Conservation (phyloP, 2,113 vertebrate species). For the Cinclus mexicanus region DNA sequence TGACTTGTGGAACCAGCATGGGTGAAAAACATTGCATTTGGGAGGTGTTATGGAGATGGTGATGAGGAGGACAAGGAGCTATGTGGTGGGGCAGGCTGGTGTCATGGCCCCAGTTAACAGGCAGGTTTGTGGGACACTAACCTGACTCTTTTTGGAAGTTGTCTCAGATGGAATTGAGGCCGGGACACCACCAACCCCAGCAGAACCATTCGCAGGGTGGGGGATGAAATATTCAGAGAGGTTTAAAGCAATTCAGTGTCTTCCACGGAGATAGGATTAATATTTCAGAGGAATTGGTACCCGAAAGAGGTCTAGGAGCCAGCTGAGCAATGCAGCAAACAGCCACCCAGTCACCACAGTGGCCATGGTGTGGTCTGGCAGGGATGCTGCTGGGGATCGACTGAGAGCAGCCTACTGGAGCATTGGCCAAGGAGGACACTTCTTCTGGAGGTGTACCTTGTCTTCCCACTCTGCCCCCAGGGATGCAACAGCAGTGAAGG, state of each 20-base stretch:
- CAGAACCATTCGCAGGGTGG: not conserved
- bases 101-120: not conserved
- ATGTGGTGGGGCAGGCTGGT: rapidly evolving
- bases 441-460: not conserved
- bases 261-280: not conserved
- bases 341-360: not conserved
- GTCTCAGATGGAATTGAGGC: not conserved
- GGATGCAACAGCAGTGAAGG: not conserved
- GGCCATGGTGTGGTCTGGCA: not conserved
- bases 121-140: not conserved
- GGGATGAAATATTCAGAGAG: conserved; percentile 66
- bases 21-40: rapidly evolving
- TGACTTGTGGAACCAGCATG: rapidly evolving
- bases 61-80: not conserved
- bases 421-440: not conserved
- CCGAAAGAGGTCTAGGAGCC: not conserved
- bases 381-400: not conserved
- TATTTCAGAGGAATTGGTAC: conserved; percentile 34
- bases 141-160: not conserved
- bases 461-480: not conserved
- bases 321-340: not conserved
- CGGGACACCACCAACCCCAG: rapidly evolving
- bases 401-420: rapidly evolving
- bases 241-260: conserved; percentile 66
- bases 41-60: not conserved